These are phyloP conservation scores for Bolinopsis microptera DNA, from an alignment of 37 sponge, comb jelly and placozoan genomes.

Conservation along the genomic window DNA sequence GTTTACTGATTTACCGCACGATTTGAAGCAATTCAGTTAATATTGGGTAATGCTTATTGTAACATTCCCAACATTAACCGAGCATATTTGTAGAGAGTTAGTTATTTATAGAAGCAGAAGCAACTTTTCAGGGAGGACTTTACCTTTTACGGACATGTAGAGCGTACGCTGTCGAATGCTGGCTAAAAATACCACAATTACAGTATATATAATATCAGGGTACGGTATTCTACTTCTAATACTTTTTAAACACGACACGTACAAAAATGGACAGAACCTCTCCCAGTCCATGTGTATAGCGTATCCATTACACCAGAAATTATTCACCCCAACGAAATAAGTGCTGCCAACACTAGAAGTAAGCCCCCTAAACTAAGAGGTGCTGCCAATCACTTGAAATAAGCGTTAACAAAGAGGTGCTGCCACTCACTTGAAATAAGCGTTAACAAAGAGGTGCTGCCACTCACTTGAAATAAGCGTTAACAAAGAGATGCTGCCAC, in stretches of 20 bases:
- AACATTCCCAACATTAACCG: too few relatives aligned
- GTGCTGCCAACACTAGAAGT: too few relatives aligned
- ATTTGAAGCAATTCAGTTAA: too few relatives aligned
- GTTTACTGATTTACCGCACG: too few relatives aligned
- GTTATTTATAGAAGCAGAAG: too few relatives aligned
- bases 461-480: constrained; percentile 21
- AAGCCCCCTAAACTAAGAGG: constrained; percentile 10
- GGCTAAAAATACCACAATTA: neutral
- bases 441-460: neutral
- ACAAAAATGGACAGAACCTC: too few relatives aligned
- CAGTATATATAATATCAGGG: neutral
- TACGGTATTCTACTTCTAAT: neutral
- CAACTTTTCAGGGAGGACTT: neutral
- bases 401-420: constrained; percentile 10
- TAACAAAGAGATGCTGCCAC: neutral
- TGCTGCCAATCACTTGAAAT: constrained; percentile 22
- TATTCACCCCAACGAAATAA: too few relatives aligned
- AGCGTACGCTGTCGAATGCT: neutral
- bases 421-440: constrained; percentile 40
- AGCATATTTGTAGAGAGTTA: too few relatives aligned
- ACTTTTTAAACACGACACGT: neutral
- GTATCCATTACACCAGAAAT: too few relatives aligned
- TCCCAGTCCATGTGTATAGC: too few relatives aligned
- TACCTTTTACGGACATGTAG: neutral
- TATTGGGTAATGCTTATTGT: too few relatives aligned